Conservation (phyloP, 2,888 invertebrate species). For the Aspidapion aeneum region DNA sequence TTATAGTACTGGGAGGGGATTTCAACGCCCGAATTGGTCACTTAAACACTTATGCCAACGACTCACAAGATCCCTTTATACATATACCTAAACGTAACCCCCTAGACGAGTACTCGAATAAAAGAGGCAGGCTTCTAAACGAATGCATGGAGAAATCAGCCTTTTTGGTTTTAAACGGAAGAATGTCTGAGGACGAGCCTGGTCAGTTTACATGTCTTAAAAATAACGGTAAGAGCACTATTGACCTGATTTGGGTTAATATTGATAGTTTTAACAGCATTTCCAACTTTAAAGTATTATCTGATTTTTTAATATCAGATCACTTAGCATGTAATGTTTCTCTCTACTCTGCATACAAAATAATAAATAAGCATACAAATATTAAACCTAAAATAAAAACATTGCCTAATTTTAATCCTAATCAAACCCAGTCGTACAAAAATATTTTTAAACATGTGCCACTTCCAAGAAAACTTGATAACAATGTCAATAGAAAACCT, state of each 20-base stretch:
- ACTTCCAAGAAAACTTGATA: not conserved
- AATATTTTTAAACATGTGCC: too few relatives aligned
- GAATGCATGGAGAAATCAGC: not conserved
- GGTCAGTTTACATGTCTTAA: not conserved
- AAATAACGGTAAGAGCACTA: not conserved
- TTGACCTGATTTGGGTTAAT: not conserved
- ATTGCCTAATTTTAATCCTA: too few relatives aligned
- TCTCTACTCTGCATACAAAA: too few relatives aligned
- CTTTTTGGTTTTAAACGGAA: not conserved
- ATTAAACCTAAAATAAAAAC: too few relatives aligned
- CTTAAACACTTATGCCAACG: not conserved
- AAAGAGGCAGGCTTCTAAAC: not conserved
- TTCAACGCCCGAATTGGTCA: not conserved
- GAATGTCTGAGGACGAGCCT: not conserved
- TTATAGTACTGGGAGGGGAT: not conserved
- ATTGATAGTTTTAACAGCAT: not conserved
- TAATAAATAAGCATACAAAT: too few relatives aligned
- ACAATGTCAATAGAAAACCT: not conserved
- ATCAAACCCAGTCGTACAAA: too few relatives aligned
- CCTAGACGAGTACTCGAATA: not conserved
- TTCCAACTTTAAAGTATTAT: too few relatives aligned
- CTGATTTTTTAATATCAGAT: too few relatives aligned
- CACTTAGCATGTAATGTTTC: too few relatives aligned
- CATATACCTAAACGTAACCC: not conserved
- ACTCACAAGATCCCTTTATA: not conserved